Evolutionary conservation across 2,888 invertebrate species (phyloP).

Genomic region (Prenolepis imparis): DNA sequence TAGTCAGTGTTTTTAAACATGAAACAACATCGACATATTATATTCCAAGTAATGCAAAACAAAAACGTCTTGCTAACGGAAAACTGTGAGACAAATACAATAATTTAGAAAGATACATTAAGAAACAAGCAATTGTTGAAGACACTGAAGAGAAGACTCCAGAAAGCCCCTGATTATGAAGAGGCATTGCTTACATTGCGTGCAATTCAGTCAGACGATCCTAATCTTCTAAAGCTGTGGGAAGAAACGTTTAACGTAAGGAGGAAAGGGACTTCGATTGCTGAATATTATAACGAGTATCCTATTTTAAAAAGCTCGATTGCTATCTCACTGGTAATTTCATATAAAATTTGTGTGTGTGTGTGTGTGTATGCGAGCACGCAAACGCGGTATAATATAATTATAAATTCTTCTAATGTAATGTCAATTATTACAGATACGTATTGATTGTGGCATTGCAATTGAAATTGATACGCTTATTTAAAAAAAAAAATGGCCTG

Average conservation of each 20-base stretch:
- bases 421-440: too few relatives aligned
- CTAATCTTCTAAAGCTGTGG: not conserved
- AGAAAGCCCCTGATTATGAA: not conserved
- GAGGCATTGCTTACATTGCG: not conserved
- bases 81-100: slow-evolving; percentile 35
- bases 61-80: slow-evolving; percentile 20
- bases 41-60: slow-evolving; percentile 50
- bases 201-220: slow-evolving; percentile 9
- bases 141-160: not conserved
- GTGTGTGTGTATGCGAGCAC: too few relatives aligned
- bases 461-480: too few relatives aligned
- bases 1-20: not conserved
- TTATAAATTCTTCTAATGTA: too few relatives aligned
- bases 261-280: not conserved
- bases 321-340: too few relatives aligned
- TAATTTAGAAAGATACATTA: slow-evolving; percentile 8
- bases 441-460: too few relatives aligned
- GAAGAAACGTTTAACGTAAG: slow-evolving; percentile 13
- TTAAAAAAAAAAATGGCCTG: too few relatives aligned
- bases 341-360: too few relatives aligned
- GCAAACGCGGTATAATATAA: too few relatives aligned
- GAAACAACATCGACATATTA: slow-evolving; percentile 27
- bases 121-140: not conserved
- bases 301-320: too few relatives aligned
- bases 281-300: not conserved